Evolutionary conservation across 2,113 vertebrate genomes (phyloP).

Genomic region (Triplophysa dalaica): DNA sequence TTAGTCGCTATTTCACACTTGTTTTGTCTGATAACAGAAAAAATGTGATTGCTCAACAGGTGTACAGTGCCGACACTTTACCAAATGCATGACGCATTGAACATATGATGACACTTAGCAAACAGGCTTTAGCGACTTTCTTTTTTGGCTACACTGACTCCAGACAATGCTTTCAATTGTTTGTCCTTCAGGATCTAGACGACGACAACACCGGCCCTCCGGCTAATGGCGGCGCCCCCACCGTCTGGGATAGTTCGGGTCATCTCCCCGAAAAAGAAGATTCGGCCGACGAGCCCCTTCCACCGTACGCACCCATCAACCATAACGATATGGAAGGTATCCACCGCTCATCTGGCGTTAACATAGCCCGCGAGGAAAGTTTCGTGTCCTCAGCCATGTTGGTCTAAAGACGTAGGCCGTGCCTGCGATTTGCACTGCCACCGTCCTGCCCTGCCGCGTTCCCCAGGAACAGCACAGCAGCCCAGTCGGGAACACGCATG

Average conservation of each 20-base stretch:
- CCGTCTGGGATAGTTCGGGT: slow-evolving; percentile 48
- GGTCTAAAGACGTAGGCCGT: slow-evolving; percentile 59
- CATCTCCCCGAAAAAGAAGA: slow-evolving; percentile 51
- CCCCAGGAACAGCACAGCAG: slow-evolving; percentile 1
- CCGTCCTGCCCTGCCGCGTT: slow-evolving; percentile 40
- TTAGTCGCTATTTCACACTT: too few relatives aligned
- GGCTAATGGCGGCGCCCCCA: slow-evolving; percentile 63
- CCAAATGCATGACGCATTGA: too few relatives aligned
- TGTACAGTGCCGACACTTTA: too few relatives aligned
- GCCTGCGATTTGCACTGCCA: slow-evolving; percentile 49
- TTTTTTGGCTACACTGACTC: not conserved
- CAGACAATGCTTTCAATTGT: not conserved
- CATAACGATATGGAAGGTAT: slow-evolving; percentile 57
- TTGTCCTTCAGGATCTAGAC: slow-evolving; percentile 62
- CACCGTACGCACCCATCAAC: slow-evolving; percentile 11
- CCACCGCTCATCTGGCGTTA: slow-evolving; percentile 46
- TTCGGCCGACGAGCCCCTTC: slow-evolving; percentile 40
- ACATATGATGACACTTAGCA: too few relatives aligned
- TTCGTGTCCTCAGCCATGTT: slow-evolving; percentile 74
- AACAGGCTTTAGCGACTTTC: too few relatives aligned
- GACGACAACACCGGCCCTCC: slow-evolving; percentile 52
- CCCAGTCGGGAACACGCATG: not conserved
- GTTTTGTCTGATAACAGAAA: too few relatives aligned
- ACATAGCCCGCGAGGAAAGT: slow-evolving; percentile 68
- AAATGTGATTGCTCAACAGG: too few relatives aligned